These are phyloP conservation scores for Podarcis muralis DNA, from an alignment of 2,113 vertebrate species.

Conservation along the genomic window DNA sequence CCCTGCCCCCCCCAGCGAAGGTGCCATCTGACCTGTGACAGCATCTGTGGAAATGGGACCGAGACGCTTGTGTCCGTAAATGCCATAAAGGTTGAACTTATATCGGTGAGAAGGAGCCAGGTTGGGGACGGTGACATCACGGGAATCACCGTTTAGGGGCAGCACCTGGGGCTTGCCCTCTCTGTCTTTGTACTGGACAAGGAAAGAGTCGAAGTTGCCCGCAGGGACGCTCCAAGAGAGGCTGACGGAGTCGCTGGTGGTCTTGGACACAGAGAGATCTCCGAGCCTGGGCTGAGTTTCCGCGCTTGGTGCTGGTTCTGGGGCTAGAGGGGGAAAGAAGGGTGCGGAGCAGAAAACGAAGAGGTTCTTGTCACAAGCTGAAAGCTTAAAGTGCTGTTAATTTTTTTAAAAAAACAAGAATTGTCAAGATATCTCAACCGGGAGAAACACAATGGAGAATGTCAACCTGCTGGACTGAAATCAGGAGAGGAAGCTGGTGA, in stretches of 20 bases:
- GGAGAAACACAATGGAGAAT: neutral
- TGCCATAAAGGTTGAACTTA: conserved; percentile 67
- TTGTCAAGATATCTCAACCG: neutral
- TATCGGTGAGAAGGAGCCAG: conserved; percentile 55
- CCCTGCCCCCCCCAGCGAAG: neutral
- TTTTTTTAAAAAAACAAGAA: neutral
- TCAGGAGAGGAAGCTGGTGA: neutral
- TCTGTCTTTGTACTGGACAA: conserved; percentile 58
- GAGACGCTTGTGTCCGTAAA: conserved; percentile 36
- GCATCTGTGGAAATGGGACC: conserved; percentile 54
- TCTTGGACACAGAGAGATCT: neutral
- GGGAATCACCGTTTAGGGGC: neutral
- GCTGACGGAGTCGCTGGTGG: conserved; percentile 54
- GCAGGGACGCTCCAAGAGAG: conserved; percentile 60
- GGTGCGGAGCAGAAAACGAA: neutral
- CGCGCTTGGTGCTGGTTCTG: neutral
- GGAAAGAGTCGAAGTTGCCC: conserved; percentile 62
- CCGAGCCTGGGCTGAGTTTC: conserved; percentile 40
- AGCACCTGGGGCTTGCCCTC: conserved; percentile 46
- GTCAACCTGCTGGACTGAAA: neutral
- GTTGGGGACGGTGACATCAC: fast-evolving
- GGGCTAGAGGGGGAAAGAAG: neutral
- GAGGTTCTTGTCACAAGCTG: neutral
- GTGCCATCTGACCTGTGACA: conserved; percentile 63
- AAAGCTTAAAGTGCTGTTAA: neutral